phyloP scores from a whole-genome alignment of 2,113 vertebrate genomes.

The Orthochromis indermauri region DNA sequence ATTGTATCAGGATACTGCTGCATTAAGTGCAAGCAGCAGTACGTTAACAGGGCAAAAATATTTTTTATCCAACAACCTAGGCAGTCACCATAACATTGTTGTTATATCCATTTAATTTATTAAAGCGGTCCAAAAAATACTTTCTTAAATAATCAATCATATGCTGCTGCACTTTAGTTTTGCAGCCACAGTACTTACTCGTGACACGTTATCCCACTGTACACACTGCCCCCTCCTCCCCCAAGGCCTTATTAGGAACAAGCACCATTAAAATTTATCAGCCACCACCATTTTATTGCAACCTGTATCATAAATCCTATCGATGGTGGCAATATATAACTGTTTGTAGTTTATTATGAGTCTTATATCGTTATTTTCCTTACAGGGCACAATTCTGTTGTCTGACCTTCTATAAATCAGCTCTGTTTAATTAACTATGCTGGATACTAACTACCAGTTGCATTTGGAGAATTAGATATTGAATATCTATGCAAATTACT shows the following conservation, averaged over 20 bases:
- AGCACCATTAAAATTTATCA: slow-evolving; percentile 89
- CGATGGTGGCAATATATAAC: slow-evolving; percentile 72
- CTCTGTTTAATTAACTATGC: slow-evolving; percentile 36
- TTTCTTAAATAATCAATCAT: not conserved
- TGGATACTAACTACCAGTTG: slow-evolving; percentile 36
- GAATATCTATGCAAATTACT: slow-evolving; percentile 35
- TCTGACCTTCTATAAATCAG: slow-evolving; percentile 48
- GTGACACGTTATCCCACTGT: slow-evolving; percentile 24
- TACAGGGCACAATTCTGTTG: slow-evolving; percentile 30
- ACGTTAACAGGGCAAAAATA: not conserved
- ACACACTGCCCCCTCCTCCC: not conserved
- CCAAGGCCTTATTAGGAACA: slow-evolving; percentile 78
- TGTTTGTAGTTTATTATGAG: slow-evolving; percentile 79
- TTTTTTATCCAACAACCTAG: not conserved
- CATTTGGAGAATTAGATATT: slow-evolving; percentile 65
- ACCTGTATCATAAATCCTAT: slow-evolving; percentile 77
- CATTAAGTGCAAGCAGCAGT: not conserved
- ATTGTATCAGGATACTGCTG: not conserved
- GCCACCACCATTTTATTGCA: slow-evolving; percentile 82
- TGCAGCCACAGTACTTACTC: not conserved
- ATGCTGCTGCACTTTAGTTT: not conserved
- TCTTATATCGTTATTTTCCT: slow-evolving; percentile 62
- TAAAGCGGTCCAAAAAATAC: not conserved
- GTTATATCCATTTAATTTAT: not conserved
- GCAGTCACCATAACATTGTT: not conserved